A percentile compares a stretch with the other conserved stretches of the same genome.
phyloP scores from a whole-genome alignment of 2,888 invertebrate genomes.

The Stegophylla sp. region DNA sequence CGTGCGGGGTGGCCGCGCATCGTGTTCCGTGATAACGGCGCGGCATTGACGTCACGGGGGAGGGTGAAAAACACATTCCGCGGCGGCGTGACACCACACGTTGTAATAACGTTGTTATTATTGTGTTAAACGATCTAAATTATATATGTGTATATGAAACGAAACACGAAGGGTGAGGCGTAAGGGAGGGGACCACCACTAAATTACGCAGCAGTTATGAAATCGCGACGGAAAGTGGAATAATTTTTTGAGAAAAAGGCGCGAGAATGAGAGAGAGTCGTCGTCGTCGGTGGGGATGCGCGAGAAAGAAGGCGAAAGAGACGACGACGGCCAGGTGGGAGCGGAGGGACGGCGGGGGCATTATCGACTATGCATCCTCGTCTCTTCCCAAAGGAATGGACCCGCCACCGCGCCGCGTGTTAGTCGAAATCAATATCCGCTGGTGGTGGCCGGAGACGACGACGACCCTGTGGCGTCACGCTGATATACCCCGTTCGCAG shows the following conservation, averaged over 20 bases:
- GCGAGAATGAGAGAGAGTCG: conserved; percentile 48
- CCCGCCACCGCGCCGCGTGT: conserved; percentile 66
- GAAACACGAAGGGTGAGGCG: not conserved
- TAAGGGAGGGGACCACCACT: not conserved
- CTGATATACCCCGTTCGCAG: conserved; percentile 10
- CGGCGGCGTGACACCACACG: no score
- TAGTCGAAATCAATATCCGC: conserved; percentile 58
- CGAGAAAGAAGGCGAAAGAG: not conserved
- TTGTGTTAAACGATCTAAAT: no score
- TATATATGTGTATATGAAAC: no score
- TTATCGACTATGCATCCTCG: conserved; percentile 55
- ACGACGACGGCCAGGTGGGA: no score
- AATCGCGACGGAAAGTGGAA: not conserved
- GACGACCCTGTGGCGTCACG: conserved; percentile 58
- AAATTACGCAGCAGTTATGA: not conserved
- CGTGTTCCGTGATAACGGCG: conserved; percentile 2
- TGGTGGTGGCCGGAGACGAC: conserved; percentile 52
- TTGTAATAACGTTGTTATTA: no score
- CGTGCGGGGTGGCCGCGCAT: not conserved
- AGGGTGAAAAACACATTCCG: not conserved
- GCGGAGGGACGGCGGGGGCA: not conserved
- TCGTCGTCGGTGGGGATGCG: conserved; percentile 31
- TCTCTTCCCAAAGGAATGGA: conserved; percentile 53
- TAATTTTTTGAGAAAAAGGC: conserved; percentile 61
- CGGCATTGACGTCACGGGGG: not conserved